Base-by-base conservation (phyloP, 37 sponge, comb jelly and placozoan species). In the Corticium candelabrum region DNA sequence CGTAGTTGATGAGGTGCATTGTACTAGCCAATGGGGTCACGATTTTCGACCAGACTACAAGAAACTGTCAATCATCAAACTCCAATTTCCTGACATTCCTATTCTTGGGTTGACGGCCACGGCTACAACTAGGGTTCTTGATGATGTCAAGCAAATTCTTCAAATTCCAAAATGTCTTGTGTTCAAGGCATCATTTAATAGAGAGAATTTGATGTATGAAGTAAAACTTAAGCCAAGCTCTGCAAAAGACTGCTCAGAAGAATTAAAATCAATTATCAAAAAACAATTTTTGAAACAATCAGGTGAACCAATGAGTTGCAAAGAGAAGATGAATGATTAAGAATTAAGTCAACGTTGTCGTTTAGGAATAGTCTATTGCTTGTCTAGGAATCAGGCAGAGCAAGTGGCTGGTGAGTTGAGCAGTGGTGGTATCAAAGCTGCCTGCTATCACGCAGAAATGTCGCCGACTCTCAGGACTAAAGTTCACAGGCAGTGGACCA, bases 1-100 rank as follows among this genome's bases (percentile, higher is more conserved):
- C 27, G 99, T 94, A 5, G 87, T 97, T 41, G 99, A 97, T 75
- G 99, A 97, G 74, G 90, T 94, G 31, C 99, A 97, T 68, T 97
- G 99, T 84, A 83, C 88, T 1, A 91, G 92, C 36, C 92, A 97
- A 79, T 97, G 99, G 99, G 99, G 99, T n/a, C 94, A 97, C 76
- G 99, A 97, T 78, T 97, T 97, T 79, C 68, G 99, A 62, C 97
- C 97, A 1, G 97, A 93, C 74, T 96, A 90, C 82, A 91, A 94
- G 79, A 80, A 81, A 0, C 86, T 97, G n/a, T 87, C 92, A 27
- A 86, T 88, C 15, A 37, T 97, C 34, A 90, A 91, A 67, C 76
- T 85, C 35, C 94, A 94, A 79, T 94, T 94, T 76, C 92, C 92
- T 1, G 37, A 37, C 34, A 82, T 82, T 3, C 99, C 99, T 1